Conservation (phyloP, 2,888 invertebrate species). For the Tetranychus piercei region DNA sequence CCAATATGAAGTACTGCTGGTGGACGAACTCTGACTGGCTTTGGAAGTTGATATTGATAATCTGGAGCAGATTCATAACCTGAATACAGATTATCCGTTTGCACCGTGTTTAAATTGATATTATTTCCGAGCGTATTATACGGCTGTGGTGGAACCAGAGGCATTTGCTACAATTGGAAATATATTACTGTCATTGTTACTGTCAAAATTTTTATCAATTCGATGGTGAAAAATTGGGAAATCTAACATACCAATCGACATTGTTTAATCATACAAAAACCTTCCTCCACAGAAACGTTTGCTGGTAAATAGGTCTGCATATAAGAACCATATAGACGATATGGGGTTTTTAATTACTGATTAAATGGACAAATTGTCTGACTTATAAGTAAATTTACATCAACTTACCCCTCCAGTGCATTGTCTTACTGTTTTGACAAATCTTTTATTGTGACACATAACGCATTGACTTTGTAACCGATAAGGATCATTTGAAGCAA, state of each 20-base stretch:
- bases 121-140: not conserved
- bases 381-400: not conserved
- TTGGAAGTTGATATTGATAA: slow-evolving; percentile 6
- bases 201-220: not conserved
- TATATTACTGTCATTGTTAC: not conserved
- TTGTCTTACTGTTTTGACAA: slow-evolving; percentile 20
- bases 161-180: slow-evolving; percentile 1
- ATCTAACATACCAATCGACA: slow-evolving; percentile 17
- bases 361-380: not conserved
- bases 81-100: not conserved
- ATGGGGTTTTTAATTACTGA: too few relatives aligned
- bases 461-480: slow-evolving; percentile 23
- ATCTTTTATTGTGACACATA: slow-evolving; percentile 18
- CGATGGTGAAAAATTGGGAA: not conserved
- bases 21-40: slow-evolving; percentile 2
- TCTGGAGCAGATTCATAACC: not conserved
- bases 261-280: slow-evolving; percentile 19
- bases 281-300: slow-evolving; percentile 19
- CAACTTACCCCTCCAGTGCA: slow-evolving; percentile 20
- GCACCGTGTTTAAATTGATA: not conserved
- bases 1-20: slow-evolving; percentile 11
- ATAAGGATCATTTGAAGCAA: slow-evolving; percentile 18
- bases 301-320: slow-evolving; percentile 19
- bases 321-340: not conserved
- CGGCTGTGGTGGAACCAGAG: not conserved